Percentiles rank a stretch among this genome's conserved stretches.
Conservation (phyloP, 2,888 invertebrate genomes). For the Nomada flava region DNA sequence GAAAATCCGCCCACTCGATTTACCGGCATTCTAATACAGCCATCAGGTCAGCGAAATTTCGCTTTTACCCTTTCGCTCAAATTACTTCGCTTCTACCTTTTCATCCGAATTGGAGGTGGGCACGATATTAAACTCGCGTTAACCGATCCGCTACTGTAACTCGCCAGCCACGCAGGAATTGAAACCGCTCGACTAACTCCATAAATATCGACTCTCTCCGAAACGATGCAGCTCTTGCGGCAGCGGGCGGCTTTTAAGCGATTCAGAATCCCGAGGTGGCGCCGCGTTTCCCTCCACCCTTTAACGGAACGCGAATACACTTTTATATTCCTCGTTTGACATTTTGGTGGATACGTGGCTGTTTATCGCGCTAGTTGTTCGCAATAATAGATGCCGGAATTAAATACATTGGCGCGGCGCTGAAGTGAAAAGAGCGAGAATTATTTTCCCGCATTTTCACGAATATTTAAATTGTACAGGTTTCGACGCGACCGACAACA, state of each 20-base stretch:
- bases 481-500: neutral
- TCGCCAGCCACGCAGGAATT: constrained; percentile 9
- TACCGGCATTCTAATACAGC: constrained; percentile 1
- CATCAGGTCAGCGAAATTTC: constrained; percentile 31
- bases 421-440: constrained; percentile 16
- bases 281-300: neutral
- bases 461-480: constrained; percentile 12
- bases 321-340: too few species aligned
- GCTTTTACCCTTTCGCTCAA: constrained; percentile 4
- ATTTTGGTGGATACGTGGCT: too few species aligned
- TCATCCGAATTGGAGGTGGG: constrained; percentile 29
- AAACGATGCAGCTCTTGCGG: constrained; percentile 14
- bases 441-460: constrained; percentile 7
- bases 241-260: neutral
- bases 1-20: neutral
- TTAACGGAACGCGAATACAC: too few species aligned
- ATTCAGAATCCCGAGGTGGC: neutral
- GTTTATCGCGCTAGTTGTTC: neutral
- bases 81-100: constrained; percentile 1
- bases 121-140: constrained; percentile 52
- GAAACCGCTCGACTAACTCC: constrained; percentile 32
- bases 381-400: constrained; percentile 13
- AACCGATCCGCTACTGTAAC: constrained; percentile 27
- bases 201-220: constrained; percentile 29
- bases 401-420: constrained; percentile 22